phyloP scores from a whole-genome alignment of 2,797 vertebrate genomes.

The Ctenopoma multispine region DNA sequence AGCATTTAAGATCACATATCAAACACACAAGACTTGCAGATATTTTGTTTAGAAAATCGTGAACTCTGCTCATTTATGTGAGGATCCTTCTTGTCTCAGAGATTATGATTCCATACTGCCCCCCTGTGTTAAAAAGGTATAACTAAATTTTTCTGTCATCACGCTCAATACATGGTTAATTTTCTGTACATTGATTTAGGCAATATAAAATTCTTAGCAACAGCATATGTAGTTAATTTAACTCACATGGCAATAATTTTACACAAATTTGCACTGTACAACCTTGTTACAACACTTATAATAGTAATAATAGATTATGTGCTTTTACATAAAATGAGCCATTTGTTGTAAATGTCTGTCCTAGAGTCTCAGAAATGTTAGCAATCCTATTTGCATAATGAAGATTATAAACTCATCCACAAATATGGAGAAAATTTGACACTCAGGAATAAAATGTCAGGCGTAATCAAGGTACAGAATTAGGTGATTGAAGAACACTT shows the following conservation, averaged over 20 bases:
- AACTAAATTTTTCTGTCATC: conserved; percentile 2
- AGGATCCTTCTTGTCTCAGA: conserved; percentile 33
- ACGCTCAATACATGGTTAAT: not conserved
- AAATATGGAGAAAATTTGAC: conserved; percentile 54
- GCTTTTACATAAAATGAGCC: conserved; percentile 20
- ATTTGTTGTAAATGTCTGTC: conserved; percentile 35
- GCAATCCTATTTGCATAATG: conserved; percentile 65
- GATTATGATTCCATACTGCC: conserved; percentile 81
- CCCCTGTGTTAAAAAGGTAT: conserved; percentile 76
- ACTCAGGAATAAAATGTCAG: conserved; percentile 74
- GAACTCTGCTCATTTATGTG: conserved; percentile 41
- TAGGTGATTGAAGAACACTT: conserved; percentile 73
- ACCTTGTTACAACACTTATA: not conserved
- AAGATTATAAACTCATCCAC: conserved; percentile 58
- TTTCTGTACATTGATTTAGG: conserved; percentile 1
- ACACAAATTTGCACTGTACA: not conserved
- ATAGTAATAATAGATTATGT: conserved; percentile 5
- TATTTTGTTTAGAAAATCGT: conserved; percentile 21
- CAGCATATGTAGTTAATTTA: not conserved
- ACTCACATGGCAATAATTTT: not conserved
- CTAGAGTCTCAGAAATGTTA: conserved; percentile 37
- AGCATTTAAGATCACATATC: conserved; percentile 52
- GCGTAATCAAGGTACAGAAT: conserved; percentile 71
- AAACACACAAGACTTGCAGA: conserved; percentile 42
- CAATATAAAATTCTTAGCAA: not conserved